Evolutionary conservation across 2,888 invertebrate species (phyloP).

Genomic region (Resseliella maxima): DNA sequence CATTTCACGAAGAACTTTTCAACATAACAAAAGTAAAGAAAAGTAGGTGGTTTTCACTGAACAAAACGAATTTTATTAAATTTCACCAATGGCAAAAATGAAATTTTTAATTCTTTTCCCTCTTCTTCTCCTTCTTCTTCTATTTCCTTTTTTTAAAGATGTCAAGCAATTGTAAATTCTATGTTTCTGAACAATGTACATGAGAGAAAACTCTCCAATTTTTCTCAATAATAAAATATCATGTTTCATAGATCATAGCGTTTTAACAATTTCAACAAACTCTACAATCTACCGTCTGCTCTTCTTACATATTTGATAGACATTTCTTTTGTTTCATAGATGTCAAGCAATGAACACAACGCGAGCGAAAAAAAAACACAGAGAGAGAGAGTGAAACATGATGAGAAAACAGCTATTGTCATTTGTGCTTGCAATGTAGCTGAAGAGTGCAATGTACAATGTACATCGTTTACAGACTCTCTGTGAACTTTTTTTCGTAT

Average conservation of each 20-base stretch:
- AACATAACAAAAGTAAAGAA: not conserved
- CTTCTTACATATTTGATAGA: constrained; percentile 37
- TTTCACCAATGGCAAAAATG: not conserved
- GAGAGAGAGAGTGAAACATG: not conserved
- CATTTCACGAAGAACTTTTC: not conserved
- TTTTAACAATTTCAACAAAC: not conserved
- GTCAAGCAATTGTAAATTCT: not conserved
- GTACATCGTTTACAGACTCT: not conserved
- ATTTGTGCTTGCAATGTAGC: not conserved
- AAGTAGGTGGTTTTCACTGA: not conserved
- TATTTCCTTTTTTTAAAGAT: not conserved
- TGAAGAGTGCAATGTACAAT: not conserved
- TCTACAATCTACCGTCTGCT: constrained; percentile 39
- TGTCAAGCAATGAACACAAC: too few relatives aligned
- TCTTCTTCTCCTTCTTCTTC: too few relatives aligned
- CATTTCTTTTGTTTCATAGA: constrained; percentile 39
- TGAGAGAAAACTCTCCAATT: not conserved
- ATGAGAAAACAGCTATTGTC: not conserved
- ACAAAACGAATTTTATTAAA: not conserved
- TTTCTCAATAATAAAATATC: constrained; percentile 36
- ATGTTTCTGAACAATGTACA: not conserved
- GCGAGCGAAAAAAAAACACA: not conserved
- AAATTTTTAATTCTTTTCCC: not conserved
- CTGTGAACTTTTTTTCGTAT: constrained; percentile 45
- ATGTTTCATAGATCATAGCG: constrained; percentile 46